phyloP scores from a whole-genome alignment of 2,797 vertebrate genomes.

The Australoheros facetus region DNA sequence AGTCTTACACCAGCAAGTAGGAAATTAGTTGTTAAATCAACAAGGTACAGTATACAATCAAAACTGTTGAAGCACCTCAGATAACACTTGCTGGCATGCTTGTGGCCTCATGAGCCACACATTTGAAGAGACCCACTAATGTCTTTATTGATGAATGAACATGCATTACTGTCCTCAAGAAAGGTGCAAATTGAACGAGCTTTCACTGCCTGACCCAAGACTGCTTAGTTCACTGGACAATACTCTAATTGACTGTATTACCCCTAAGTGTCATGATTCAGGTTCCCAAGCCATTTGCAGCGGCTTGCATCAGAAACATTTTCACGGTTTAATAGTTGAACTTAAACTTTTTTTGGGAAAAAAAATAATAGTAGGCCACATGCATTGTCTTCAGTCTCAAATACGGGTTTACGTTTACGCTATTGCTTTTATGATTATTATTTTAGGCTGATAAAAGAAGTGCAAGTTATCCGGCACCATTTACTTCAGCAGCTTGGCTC shows the following conservation, averaged over 20 bases:
- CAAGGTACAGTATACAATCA: background rate
- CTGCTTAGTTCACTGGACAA: conserved; percentile 55
- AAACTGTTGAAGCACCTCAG: background rate
- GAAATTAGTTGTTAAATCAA: background rate
- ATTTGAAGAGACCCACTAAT: conserved; percentile 19
- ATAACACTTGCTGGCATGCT: background rate
- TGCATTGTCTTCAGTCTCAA: background rate
- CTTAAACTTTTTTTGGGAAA: background rate
- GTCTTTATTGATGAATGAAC: conserved; percentile 43
- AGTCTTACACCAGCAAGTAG: background rate
- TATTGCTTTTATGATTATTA: conserved; percentile 58
- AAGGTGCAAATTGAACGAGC: conserved; percentile 52
- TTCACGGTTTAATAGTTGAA: conserved; percentile 12
- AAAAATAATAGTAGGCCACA: background rate
- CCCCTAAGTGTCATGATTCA: conserved; percentile 5
- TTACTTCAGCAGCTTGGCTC: conserved; percentile 49
- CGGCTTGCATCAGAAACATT: conserved; percentile 13
- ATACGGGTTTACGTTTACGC: conserved; percentile 29
- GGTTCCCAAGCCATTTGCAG: conserved; percentile 15
- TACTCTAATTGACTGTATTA: conserved; percentile 45
- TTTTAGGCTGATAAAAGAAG: conserved; percentile 52
- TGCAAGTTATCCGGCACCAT: conserved; percentile 46
- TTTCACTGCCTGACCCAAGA: conserved; percentile 41
- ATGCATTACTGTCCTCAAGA: conserved; percentile 23
- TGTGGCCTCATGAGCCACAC: background rate